phyloP scores from a whole-genome alignment of 2,797 vertebrate genomes.

The Hippopotamyrus pictus region DNA sequence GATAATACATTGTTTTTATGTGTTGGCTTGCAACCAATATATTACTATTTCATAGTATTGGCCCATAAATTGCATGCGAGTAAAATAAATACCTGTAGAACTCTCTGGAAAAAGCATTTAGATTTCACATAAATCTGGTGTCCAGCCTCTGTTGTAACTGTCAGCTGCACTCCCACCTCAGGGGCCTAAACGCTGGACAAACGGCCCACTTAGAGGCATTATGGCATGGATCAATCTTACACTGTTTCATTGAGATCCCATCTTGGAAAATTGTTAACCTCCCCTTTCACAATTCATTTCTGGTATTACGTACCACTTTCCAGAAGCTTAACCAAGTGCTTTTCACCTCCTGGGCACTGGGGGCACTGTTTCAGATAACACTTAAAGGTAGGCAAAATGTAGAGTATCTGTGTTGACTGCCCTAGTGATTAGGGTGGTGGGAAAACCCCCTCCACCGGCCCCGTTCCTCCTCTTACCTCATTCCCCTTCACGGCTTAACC shows the following conservation, averaged over 20 bases:
- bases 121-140: slow-evolving; percentile 12
- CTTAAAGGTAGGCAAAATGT: not conserved
- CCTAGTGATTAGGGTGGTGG: not conserved
- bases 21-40: not conserved
- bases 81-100: not conserved
- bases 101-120: not conserved
- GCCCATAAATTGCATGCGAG: not conserved
- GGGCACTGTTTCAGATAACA: not conserved
- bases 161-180: not conserved
- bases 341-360: not conserved
- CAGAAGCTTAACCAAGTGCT: not conserved
- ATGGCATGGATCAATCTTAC: slow-evolving; percentile 3
- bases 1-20: not conserved
- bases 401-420: not conserved
- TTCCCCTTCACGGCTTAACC: not conserved
- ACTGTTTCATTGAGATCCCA: not conserved
- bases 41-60: not conserved
- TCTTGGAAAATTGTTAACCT: not conserved
- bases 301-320: not conserved
- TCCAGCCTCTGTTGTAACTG: not conserved
- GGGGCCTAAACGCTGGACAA: not conserved
- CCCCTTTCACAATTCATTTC: slow-evolving; percentile 9
- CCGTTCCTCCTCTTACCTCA: not conserved
- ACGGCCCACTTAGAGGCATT: slow-evolving; percentile 21
- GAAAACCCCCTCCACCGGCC: not conserved